Base-by-base conservation (phyloP, 2,888 invertebrate species). In the Tenthredo scrophulariae region DNA sequence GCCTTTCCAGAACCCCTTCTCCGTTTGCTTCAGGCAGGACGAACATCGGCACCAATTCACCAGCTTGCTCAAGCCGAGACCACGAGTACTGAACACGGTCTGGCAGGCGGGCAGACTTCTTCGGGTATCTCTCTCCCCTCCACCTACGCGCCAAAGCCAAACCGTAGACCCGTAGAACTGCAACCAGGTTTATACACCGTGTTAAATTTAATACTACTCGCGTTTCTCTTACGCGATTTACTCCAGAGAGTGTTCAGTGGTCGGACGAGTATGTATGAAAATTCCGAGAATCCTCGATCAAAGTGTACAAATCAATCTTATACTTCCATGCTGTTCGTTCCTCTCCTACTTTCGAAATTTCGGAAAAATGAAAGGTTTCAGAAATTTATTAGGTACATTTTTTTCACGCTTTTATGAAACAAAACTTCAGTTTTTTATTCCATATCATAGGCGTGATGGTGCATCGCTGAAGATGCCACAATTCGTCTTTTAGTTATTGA, bases 131-230 rank as follows among this genome's bases (percentile, higher is more conserved):
- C 67, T 75, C 85, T 84, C 85, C 87, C 84, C 86, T 87, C 86
- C 87, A 86, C 87, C 87, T 88, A 88, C 87, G 86, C 86, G 85
- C 77, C 37, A 79, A 80, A 29, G 85, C 84, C 87, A 86, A 87
- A 86, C 86, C 85, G 85, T 87, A 87, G 85, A 84, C 85, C 86
- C 85, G 84, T 87, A 86, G 80, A 84, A 88, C 86, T 74, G 74
- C 74, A 74, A 74, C 74, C 26, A 26, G 74, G 74, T 46, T 43
- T 74, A 74, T 74, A 74, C 74, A 43, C 74, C 74, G 74, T 74
- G 74, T 9, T 26, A 10, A 22, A 26, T 74, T 74, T 74, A 7
- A 15, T n/a, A 74, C 40, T 4, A 40, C 10, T 43, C 40, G n/a
- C 72, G 40, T 72, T 72, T 40, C 22, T n/a, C 9, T 26, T 3